These are phyloP conservation scores for Drosophila macrospina DNA, from an alignment of 2,888 invertebrate species.

Conservation along the genomic window DNA sequence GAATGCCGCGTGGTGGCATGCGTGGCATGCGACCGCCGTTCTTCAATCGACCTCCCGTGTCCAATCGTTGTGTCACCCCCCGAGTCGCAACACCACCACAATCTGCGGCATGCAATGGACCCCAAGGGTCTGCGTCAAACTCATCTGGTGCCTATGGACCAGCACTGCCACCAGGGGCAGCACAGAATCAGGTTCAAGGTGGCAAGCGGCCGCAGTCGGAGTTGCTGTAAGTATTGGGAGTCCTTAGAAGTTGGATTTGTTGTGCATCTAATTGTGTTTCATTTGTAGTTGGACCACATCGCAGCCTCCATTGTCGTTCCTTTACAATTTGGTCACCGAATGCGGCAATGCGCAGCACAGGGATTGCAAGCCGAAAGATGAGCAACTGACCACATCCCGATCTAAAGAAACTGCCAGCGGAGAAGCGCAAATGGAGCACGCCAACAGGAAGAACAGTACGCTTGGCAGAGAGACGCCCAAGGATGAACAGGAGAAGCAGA, in stretches of 20 bases:
- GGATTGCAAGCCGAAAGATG: conserved; percentile 40
- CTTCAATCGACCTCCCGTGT: conserved; percentile 42
- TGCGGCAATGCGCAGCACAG: conserved; percentile 56
- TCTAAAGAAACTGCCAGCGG: conserved; percentile 16
- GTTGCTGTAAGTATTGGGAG: conserved; percentile 34
- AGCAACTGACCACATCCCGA: background rate
- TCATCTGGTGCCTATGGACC: conserved; percentile 43
- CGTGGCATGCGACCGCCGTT: conserved; percentile 70
- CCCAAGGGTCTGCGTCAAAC: background rate
- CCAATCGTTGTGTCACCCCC: conserved; percentile 39
- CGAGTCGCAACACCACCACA: conserved; percentile 16
- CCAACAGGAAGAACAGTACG: conserved; percentile 18
- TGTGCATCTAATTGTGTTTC: background rate
- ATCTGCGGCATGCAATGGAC: conserved; percentile 17
- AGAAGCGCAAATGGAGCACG: background rate
- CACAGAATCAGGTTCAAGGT: background rate
- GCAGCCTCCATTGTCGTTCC: conserved; percentile 50
- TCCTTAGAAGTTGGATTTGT: background rate
- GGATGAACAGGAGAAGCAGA: conserved; percentile 18
- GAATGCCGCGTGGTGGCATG: conserved; percentile 68
- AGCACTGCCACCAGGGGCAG: conserved; percentile 34
- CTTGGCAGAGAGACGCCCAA: background rate
- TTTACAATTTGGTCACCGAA: conserved; percentile 52
- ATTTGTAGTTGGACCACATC: conserved; percentile 53
- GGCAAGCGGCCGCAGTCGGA: conserved; percentile 50